Base-by-base conservation (phyloP, 37 sponge, comb jelly and placozoan species). In the Lycopodina hypogea region DNA sequence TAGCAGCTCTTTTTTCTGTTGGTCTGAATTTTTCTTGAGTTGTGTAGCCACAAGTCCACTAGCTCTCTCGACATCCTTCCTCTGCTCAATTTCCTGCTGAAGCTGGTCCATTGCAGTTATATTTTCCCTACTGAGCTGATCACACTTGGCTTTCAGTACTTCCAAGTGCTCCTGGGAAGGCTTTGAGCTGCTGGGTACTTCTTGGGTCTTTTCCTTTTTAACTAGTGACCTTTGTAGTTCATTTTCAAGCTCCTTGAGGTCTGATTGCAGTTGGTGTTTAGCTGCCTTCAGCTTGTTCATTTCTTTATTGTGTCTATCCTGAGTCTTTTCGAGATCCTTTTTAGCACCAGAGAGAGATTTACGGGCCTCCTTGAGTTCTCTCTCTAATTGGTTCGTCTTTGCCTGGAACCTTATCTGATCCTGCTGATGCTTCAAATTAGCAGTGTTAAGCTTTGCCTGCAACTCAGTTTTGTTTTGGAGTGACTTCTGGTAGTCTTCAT, bases 371-470 rank as follows among this genome's bases (percentile, higher is more conserved):
- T 81, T 80, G 40, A 92, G 69, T 11, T 87, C 88, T 4, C 73
- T 42, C 58, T 87, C 92, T 28, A 84, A 51, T 21, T 60, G 42
- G 34, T 60, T 45, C 14, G 56, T 35, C 55, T 80, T 87, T n/a
- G 84, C 85, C 34, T 80, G 73, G 59, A 32, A 23, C 52, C 81
- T 84, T 24, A 81, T 42, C 58, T 41, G 19, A 62, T 92, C 88
- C 1, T 77, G 71, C 36, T 92, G 92, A 39, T 84, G 72, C 53
- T 9, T 63, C 4, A 87, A 35, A 60, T 79, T 84, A 55, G 57
- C 52, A 50, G 83, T 38, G 22, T 68, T 83, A 62, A 92, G 58
- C 35, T 92, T 80, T 17, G 79, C 50, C 56, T 87, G 81, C 50
- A 92, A 51, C n/a, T 57, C 42, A 19, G 73, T 35, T 39, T 83